A percentile compares a stretch with the other conserved stretches of the same genome.
Evolutionary conservation across 2,113 vertebrate species (phyloP).

Genomic region (Aplodontia rufa): DNA sequence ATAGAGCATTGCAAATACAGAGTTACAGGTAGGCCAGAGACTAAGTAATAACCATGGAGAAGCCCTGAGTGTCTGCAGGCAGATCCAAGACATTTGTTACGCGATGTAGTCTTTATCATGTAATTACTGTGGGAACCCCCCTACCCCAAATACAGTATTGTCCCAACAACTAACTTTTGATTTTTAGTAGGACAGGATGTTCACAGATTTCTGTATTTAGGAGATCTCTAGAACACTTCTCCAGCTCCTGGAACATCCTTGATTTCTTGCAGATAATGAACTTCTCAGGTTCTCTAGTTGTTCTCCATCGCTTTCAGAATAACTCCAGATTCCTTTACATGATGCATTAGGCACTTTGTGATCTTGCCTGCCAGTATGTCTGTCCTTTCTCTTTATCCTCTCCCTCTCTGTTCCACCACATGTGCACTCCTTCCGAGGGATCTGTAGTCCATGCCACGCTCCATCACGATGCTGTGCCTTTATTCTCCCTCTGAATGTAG

Average conservation of each 20-base stretch:
- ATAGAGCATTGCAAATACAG: neutral
- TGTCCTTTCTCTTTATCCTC: too few species aligned
- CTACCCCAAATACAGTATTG: neutral
- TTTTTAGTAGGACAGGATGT: neutral
- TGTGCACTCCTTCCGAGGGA: neutral
- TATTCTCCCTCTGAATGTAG: neutral
- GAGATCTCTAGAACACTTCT: neutral
- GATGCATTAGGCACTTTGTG: neutral
- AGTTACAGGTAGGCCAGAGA: neutral
- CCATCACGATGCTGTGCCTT: neutral
- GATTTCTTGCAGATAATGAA: neutral
- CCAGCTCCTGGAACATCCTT: neutral
- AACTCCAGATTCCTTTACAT: neutral
- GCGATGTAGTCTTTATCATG: neutral
- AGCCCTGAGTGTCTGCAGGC: neutral
- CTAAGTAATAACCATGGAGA: neutral
- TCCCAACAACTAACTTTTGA: neutral
- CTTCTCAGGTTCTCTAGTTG: neutral
- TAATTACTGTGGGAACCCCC: neutral
- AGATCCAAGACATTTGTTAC: neutral
- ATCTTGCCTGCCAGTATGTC: neutral
- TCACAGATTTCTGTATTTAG: neutral
- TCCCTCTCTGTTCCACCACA: neutral
- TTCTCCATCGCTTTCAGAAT: neutral
- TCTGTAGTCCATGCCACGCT: rapidly evolving